These are phyloP conservation scores for Crotalus viridis DNA, from an alignment of 2,113 vertebrate genomes.

Conservation along the genomic window DNA sequence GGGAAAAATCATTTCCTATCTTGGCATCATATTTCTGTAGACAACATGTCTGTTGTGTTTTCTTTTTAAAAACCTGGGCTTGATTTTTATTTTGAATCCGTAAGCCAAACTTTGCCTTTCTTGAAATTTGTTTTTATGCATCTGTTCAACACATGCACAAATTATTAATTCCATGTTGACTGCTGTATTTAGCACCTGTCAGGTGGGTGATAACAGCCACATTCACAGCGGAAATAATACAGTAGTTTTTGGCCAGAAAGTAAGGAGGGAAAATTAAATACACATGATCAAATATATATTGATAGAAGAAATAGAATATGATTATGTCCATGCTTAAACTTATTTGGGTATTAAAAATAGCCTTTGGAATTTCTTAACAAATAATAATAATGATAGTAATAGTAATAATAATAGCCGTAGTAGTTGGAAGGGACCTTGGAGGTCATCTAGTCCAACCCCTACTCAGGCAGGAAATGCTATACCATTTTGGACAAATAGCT, in stretches of 20 bases:
- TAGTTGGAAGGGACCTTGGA: no score
- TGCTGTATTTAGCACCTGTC: constrained; percentile 25
- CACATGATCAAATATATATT: not conserved
- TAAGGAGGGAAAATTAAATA: not conserved
- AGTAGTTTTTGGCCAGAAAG: not conserved
- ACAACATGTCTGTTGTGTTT: not conserved
- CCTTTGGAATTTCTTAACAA: not conserved
- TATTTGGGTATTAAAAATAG: not conserved
- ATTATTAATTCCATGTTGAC: constrained; percentile 4
- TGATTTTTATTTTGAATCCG: not conserved
- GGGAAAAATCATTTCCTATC: not conserved
- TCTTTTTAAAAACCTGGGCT: not conserved
- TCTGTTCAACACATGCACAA: constrained; percentile 11
- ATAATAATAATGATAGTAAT: not conserved
- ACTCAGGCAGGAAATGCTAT: no score
- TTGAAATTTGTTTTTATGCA: not conserved
- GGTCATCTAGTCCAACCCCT: no score
- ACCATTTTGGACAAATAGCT: no score
- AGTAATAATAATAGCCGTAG: no score
- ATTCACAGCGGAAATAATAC: constrained; percentile 12
- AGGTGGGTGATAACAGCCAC: constrained; percentile 11
- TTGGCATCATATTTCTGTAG: not conserved
- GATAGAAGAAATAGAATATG: not conserved
- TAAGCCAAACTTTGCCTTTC: not conserved
- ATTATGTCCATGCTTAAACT: not conserved